These are phyloP conservation scores for Actinostola sp. DNA, from an alignment of 92 coral and sea anemone species.

Conservation along the genomic window DNA sequence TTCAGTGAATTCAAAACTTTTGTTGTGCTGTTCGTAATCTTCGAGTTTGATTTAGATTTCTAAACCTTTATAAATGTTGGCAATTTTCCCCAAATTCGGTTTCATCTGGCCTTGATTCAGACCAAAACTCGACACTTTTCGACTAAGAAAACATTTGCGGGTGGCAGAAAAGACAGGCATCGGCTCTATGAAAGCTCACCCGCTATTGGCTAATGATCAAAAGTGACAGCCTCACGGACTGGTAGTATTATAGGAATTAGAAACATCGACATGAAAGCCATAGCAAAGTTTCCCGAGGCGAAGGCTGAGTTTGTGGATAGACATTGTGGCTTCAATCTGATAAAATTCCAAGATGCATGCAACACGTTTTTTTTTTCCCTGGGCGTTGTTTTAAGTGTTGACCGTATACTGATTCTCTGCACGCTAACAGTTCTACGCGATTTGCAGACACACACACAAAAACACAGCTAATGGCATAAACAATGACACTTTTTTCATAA, in stretches of 20 bases:
- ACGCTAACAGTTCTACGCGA: no score
- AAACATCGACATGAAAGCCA: neutral
- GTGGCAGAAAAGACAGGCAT: constrained; percentile 18
- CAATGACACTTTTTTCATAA: no score
- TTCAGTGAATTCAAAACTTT: neutral
- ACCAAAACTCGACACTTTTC: constrained; percentile 4
- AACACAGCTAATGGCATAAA: no score
- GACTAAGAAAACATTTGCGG: constrained; percentile 6
- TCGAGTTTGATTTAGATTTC: constrained; percentile 14
- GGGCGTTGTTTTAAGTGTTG: no score
- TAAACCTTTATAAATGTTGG: constrained; percentile 5
- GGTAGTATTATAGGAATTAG: constrained; percentile 8
- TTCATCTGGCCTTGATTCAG: constrained; percentile 2
- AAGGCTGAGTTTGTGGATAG: no score
- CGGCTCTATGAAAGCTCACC: neutral
- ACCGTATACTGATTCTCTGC: no score
- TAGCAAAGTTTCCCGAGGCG: no score
- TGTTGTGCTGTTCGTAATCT: constrained; percentile 13
- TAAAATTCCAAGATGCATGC: no score
- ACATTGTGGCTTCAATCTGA: no score
- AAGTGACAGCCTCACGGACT: constrained; percentile 15
- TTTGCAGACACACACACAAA: no score
- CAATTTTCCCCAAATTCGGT: constrained; percentile 3
- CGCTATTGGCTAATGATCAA: constrained; percentile 24
- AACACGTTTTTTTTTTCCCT: no score